phyloP scores from a whole-genome alignment of 92 coral and sea anemone genomes.

The Zoanthus gigantus region DNA sequence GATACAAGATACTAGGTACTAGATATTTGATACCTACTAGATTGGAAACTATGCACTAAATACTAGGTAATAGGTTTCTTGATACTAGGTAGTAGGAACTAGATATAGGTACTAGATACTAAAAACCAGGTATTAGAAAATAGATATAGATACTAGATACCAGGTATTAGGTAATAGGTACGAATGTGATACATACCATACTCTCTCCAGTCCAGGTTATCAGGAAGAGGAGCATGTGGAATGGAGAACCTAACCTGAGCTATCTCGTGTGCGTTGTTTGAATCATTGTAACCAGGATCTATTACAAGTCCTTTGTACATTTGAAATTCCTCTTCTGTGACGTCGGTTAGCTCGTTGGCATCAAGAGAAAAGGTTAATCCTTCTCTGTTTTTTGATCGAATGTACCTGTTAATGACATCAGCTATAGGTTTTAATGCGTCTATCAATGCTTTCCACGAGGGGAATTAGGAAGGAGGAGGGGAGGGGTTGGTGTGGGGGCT shows the following conservation, averaged over 20 bases:
- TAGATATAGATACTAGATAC: too few relatives aligned
- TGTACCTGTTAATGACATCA: slow-evolving; percentile 56
- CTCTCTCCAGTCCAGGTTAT: slow-evolving; percentile 82
- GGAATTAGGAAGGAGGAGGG: too few relatives aligned
- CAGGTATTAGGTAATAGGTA: too few relatives aligned
- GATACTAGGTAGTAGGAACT: too few relatives aligned
- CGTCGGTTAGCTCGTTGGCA: slow-evolving; percentile 83
- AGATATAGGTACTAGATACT: too few relatives aligned
- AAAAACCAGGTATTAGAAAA: too few relatives aligned
- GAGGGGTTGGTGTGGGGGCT: not conserved
- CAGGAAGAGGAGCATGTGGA: slow-evolving; percentile 70
- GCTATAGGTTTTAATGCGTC: too few relatives aligned
- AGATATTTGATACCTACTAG: too few relatives aligned
- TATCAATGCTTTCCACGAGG: too few relatives aligned
- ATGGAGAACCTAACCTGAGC: slow-evolving; percentile 72
- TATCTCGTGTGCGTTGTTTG: slow-evolving; percentile 71
- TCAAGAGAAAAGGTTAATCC: slow-evolving; percentile 81
- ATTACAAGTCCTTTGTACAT: slow-evolving; percentile 83
- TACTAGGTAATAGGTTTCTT: too few relatives aligned
- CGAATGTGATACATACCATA: slow-evolving; percentile 57
- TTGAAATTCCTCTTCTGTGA: slow-evolving; percentile 86
- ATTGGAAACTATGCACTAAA: too few relatives aligned
- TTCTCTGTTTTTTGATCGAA: slow-evolving; percentile 82
- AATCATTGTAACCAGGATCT: slow-evolving; percentile 84
- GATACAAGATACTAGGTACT: too few relatives aligned